phyloP scores from a whole-genome alignment of 1,140 invertebrate species.

The Drosophila nigrodunni region DNA sequence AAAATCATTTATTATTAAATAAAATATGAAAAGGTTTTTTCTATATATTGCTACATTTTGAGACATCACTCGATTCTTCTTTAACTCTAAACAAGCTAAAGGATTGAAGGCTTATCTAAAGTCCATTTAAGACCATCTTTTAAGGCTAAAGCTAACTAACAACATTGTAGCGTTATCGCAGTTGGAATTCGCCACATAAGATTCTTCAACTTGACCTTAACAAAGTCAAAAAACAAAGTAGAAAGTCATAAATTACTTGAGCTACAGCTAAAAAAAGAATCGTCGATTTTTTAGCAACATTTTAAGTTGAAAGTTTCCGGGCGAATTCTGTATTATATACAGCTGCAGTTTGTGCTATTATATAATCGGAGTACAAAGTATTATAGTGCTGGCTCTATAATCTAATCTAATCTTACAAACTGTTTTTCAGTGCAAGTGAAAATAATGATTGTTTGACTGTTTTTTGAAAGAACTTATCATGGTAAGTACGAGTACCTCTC shows the following conservation, averaged over 20 bases:
- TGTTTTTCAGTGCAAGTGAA: constrained; percentile 11
- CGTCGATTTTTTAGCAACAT: no score
- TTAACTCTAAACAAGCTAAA: no score
- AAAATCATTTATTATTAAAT: no score
- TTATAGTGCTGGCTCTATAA: neutral
- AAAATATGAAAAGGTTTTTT: no score
- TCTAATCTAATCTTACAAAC: constrained; percentile 26
- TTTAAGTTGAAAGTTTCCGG: neutral
- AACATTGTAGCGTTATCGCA: neutral
- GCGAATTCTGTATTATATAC: neutral
- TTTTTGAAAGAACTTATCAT: constrained; percentile 4
- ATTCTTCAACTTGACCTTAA: neutral
- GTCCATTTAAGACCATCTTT: no score
- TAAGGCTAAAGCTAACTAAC: no score
- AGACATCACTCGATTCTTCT: no score
- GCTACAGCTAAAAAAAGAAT: neutral
- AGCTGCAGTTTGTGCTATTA: constrained; percentile 18
- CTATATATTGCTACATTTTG: no score
- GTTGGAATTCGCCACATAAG: neutral
- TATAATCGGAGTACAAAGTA: constrained; percentile 33
- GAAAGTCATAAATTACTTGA: constrained; percentile 4
- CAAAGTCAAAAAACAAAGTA: constrained; percentile 1
- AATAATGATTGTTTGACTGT: constrained; percentile 59
- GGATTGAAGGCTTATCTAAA: no score
- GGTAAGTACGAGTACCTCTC: no score